Base-by-base conservation (phyloP, 2,888 invertebrate species). In the Argyresthia albistria region DNA sequence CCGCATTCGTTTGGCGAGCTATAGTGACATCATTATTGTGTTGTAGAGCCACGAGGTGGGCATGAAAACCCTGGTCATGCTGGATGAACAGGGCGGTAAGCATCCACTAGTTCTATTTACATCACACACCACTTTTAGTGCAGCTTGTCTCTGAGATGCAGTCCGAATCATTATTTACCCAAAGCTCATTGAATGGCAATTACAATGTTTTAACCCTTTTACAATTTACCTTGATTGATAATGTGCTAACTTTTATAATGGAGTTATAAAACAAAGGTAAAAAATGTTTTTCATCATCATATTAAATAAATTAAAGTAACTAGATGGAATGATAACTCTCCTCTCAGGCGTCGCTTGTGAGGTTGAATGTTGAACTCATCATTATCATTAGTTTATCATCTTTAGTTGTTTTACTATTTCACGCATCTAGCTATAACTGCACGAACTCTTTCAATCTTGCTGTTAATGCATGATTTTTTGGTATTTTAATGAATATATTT, bases 71-170 rank as follows among this genome's bases (percentile, higher is more conserved):
- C 95, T 98, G 92, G 98, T 98, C 90, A 97, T 97, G 94, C 94
- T 98, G 94, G 98, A 98, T 93, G 98, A 98, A 92, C 98, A 98
- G 95, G 98, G 98, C 95, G 97, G 97, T 98, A 96, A 97, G 96
- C 92, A 92, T 92, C 89, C 88, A 88, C 83, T 86, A 87, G 86
- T 76, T 80, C 70, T 83, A 78, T 78, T 74, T 82, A 83, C 80
- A 83, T 83, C 82, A 83, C 76, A 75, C 82, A 80, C 25, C 25
- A 25, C 25, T 77, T 72, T 76, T 84, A 84, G 83, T 76, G 76
- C 73, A 81, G 86, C 86, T 86, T 86, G 70, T 76, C 76, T 83
- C 76, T 76, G 79, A 82, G 73, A 80, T 80, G 82, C 81, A 80
- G 67, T 80, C 80, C 79, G 73, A 74, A 80, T 76, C 75, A 73